phyloP scores from a whole-genome alignment of 2,797 vertebrate genomes.

The Acanthornis magna region DNA sequence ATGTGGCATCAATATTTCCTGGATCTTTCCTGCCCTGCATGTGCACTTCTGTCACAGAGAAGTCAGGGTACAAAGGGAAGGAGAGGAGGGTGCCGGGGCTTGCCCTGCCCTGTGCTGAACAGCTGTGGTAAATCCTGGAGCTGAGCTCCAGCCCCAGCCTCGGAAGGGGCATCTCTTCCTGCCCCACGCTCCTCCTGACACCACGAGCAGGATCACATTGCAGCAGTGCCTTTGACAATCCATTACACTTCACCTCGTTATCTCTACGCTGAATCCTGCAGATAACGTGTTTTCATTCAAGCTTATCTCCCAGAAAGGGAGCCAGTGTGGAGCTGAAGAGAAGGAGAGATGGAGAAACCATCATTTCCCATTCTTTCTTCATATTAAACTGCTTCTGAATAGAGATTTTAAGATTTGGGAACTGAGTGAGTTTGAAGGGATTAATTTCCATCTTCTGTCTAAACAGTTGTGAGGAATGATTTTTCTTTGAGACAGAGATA shows the following conservation, averaged over 20 bases:
- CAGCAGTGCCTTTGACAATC: background rate
- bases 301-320: background rate
- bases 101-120: background rate
- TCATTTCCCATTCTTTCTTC: background rate
- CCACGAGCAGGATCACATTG: background rate
- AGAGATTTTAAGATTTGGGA: background rate
- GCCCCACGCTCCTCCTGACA: fast-evolving
- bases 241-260: background rate
- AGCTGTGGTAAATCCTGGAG: background rate
- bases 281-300: background rate
- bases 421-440: background rate
- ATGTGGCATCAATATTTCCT: background rate
- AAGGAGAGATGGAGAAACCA: background rate
- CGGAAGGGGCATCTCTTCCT: fast-evolving
- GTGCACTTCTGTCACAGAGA: fast-evolving
- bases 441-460: background rate
- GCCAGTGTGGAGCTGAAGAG: background rate
- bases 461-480: background rate
- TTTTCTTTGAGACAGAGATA: background rate
- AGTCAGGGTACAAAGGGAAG: background rate
- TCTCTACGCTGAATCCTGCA: background rate
- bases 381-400: background rate
- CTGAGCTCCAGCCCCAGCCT: background rate
- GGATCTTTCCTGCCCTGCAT: background rate
- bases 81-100: fast-evolving